Evolutionary conservation across 2,888 invertebrate species (phyloP).

Genomic region (Pristionchus mayeri): DNA sequence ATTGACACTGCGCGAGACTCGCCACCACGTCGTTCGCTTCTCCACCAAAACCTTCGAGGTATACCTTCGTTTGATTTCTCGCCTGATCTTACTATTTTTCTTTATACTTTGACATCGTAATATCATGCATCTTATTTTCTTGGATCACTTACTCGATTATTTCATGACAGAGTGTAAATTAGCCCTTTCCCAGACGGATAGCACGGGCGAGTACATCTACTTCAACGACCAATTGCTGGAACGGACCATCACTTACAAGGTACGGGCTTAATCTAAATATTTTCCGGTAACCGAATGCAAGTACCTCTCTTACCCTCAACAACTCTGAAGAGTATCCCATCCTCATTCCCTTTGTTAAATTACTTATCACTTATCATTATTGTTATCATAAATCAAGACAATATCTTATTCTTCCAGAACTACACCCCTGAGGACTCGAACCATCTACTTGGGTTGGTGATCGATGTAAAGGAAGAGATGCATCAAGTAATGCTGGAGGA

Average conservation of each 20-base stretch:
- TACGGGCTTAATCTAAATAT: no score
- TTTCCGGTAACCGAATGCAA: no score
- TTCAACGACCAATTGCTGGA: slow-evolving; percentile 27
- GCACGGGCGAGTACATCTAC: neutral
- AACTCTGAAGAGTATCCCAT: no score
- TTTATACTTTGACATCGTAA: neutral
- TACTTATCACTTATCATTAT: neutral
- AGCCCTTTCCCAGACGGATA: neutral
- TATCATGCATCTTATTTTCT: neutral
- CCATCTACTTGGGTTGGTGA: slow-evolving; percentile 22
- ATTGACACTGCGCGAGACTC: neutral
- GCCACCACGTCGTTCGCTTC: neutral
- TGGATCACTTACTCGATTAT: neutral
- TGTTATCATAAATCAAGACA: neutral
- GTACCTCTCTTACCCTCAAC: no score
- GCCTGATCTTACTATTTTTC: no score
- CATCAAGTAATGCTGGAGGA: no score
- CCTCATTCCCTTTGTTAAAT: no score
- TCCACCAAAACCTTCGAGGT: slow-evolving; percentile 43
- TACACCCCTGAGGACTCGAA: slow-evolving; percentile 41
- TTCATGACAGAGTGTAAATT: no score
- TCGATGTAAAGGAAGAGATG: neutral
- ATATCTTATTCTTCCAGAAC: slow-evolving; percentile 21
- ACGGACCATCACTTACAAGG: slow-evolving; percentile 19
- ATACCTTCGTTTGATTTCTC: no score